These are phyloP conservation scores for Aramus guarauna DNA, from an alignment of 2,113 vertebrate species.

Conservation along the genomic window DNA sequence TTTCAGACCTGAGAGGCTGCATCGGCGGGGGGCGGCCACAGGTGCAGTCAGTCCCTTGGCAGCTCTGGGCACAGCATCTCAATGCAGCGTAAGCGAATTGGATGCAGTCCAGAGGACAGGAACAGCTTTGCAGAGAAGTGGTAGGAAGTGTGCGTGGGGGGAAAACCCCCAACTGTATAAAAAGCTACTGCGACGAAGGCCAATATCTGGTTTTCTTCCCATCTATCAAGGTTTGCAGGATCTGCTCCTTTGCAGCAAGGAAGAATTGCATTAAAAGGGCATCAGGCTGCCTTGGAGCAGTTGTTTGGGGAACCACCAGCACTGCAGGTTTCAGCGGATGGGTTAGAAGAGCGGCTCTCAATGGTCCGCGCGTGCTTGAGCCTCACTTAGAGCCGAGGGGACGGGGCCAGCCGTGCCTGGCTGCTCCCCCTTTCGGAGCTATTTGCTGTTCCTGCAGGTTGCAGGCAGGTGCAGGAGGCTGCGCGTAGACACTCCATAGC, in stretches of 20 bases:
- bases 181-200: not conserved
- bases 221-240: not conserved
- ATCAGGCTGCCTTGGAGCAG: not conserved
- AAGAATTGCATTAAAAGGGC: not conserved
- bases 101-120: not conserved
- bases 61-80: not conserved
- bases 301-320: not conserved
- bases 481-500: accelerated
- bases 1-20: not conserved
- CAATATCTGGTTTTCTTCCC: not conserved
- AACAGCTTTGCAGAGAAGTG: not conserved
- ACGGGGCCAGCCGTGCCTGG: accelerated
- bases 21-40: accelerated
- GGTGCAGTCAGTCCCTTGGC: not conserved
- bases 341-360: not conserved
- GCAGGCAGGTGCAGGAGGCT: not conserved
- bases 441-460: not conserved
- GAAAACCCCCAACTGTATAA: too few relatives aligned
- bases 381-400: not conserved
- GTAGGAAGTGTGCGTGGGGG: not conserved
- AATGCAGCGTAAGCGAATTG: accelerated
- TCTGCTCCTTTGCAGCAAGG: not conserved
- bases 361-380: accelerated
- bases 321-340: not conserved
- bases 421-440: not conserved